A percentile compares a stretch with the other conserved stretches of the same genome.
These are phyloP conservation scores for Polyploca ridens DNA, from an alignment of 2,888 invertebrate species.

Conservation along the genomic window DNA sequence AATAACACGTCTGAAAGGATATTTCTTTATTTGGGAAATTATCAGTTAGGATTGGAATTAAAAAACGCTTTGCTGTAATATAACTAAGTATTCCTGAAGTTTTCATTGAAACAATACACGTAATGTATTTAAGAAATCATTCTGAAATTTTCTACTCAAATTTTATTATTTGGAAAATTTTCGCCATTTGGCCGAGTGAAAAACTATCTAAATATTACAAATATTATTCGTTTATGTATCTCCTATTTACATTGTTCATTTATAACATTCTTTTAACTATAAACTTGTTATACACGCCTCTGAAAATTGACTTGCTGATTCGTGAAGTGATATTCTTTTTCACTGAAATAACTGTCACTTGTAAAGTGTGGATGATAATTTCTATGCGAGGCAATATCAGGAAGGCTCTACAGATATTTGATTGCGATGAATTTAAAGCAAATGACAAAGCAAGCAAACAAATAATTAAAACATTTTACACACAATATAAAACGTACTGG, in stretches of 20 bases:
- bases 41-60: conserved; percentile 31
- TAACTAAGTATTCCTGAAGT: not conserved
- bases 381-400: conserved; percentile 53
- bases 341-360: conserved; percentile 53
- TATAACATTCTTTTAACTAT: conserved; percentile 61
- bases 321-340: conserved; percentile 67
- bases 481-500: conserved; percentile 47
- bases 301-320: conserved; percentile 58
- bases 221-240: conserved; percentile 54
- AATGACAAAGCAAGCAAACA: conserved; percentile 44
- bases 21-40: conserved; percentile 36
- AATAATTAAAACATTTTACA: conserved; percentile 44
- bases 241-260: conserved; percentile 45
- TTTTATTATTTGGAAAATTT: conserved; percentile 53
- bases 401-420: conserved; percentile 54
- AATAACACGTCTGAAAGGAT: conserved; percentile 39
- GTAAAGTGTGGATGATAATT: conserved; percentile 63
- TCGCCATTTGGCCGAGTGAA: conserved; percentile 62
- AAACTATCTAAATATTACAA: conserved; percentile 50
- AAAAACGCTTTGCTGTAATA: conserved; percentile 20
- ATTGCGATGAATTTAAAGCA: conserved; percentile 55
- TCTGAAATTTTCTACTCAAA: conserved; percentile 57
- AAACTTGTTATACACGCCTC: conserved; percentile 61
- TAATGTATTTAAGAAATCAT: conserved; percentile 3
- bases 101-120: not conserved